Evolutionary conservation across 2,888 invertebrate species (phyloP).

Genomic region (Plebejus argus): DNA sequence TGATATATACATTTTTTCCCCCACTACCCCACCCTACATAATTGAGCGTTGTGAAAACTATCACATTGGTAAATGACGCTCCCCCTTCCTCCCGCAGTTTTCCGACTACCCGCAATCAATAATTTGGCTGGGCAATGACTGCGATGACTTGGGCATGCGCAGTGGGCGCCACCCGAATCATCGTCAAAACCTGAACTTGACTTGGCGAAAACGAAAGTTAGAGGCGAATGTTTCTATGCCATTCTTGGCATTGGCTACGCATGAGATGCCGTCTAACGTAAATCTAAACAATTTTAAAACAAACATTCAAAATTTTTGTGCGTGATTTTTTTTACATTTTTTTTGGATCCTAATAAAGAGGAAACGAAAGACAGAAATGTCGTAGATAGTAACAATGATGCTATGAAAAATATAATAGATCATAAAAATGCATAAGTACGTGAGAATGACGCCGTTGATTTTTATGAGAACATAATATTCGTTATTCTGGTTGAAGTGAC

Average conservation of each 20-base stretch:
- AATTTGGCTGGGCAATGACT: slow-evolving; percentile 80
- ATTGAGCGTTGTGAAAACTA: slow-evolving; percentile 80
- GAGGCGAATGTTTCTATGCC: slow-evolving; percentile 73
- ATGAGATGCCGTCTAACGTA: slow-evolving; percentile 46
- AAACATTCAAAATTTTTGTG: slow-evolving; percentile 35
- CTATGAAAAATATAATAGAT: neutral
- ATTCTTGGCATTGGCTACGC: slow-evolving; percentile 69
- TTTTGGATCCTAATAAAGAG: neutral
- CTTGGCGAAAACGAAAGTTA: slow-evolving; percentile 79
- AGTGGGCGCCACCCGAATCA: slow-evolving; percentile 57
- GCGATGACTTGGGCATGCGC: slow-evolving; percentile 79
- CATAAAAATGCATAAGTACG: neutral
- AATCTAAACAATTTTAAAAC: slow-evolving; percentile 41
- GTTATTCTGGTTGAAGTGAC: slow-evolving; percentile 17
- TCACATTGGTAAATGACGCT: slow-evolving; percentile 75
- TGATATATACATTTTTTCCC: slow-evolving; percentile 72
- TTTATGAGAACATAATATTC: slow-evolving; percentile 22
- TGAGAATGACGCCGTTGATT: slow-evolving; percentile 18
- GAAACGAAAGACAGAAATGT: neutral
- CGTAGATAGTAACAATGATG: neutral
- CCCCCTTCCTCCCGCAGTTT: slow-evolving; percentile 61
- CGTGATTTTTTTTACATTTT: slow-evolving; percentile 22
- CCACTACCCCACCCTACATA: slow-evolving; percentile 66
- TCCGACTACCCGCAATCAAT: slow-evolving; percentile 80
- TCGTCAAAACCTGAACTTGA: slow-evolving; percentile 79